These are phyloP conservation scores for Coracias cyanogaster DNA, from an alignment of 2,797 vertebrate species.

Conservation along the genomic window DNA sequence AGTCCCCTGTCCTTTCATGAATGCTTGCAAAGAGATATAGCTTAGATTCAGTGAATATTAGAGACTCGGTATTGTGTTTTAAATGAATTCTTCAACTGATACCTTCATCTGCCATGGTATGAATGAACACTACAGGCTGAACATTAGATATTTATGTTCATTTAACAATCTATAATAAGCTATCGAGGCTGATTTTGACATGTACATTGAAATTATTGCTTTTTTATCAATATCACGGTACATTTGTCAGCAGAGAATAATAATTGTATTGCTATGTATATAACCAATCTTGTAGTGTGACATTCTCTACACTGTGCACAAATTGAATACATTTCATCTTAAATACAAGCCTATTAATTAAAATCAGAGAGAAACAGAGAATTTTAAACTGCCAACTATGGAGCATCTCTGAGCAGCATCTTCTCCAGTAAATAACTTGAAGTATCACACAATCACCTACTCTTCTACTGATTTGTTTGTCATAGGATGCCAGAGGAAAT, in stretches of 20 bases:
- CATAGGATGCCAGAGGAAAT: not conserved
- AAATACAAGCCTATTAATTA: slow-evolving; percentile 64
- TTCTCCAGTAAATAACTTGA: not conserved
- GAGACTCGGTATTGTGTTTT: not conserved
- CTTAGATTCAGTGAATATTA: not conserved
- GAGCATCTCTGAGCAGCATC: not conserved
- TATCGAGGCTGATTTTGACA: slow-evolving; percentile 55
- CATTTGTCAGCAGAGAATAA: slow-evolving; percentile 53
- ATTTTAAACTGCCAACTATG: not conserved
- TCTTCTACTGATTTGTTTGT: not conserved
- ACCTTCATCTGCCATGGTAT: not conserved
- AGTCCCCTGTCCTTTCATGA: fast-evolving
- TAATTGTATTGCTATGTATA: slow-evolving; percentile 40
- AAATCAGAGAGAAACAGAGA: slow-evolving; percentile 10
- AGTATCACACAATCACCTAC: not conserved
- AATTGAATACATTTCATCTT: slow-evolving; percentile 57
- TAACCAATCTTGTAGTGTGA: slow-evolving; percentile 53
- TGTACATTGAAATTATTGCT: slow-evolving; percentile 48
- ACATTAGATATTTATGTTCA: slow-evolving; percentile 48
- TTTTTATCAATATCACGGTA: slow-evolving; percentile 68
- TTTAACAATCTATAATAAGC: slow-evolving; percentile 62
- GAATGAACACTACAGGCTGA: slow-evolving; percentile 28
- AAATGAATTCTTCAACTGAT: slow-evolving; percentile 17
- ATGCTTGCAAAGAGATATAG: not conserved
- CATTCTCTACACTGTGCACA: slow-evolving; percentile 2